Evolutionary conservation across 2,888 invertebrate species (phyloP).

Genomic region (Unio delphinus): DNA sequence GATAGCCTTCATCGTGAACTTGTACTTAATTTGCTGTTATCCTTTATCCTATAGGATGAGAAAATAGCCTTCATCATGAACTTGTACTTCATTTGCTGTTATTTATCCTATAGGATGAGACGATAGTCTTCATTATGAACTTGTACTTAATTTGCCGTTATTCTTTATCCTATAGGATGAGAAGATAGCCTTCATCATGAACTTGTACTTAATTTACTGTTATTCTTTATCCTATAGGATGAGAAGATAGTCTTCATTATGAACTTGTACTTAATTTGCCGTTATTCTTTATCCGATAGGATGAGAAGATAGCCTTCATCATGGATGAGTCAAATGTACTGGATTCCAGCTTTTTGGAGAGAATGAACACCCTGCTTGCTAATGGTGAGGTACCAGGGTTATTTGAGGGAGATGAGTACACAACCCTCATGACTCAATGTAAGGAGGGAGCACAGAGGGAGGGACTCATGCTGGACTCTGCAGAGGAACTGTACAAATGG

Average conservation of each 20-base stretch:
- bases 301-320: slow-evolving; percentile 99
- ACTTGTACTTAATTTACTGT: no score
- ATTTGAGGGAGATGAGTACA: slow-evolving; percentile 91
- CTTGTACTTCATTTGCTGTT: no score
- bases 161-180: no score
- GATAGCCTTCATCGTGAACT: slow-evolving; percentile 74
- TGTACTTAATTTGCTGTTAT: no score
- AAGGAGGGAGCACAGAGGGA: slow-evolving; percentile 99
- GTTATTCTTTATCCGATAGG: slow-evolving; percentile 74
- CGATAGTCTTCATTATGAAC: slow-evolving; percentile 76
- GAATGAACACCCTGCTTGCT: slow-evolving; percentile 98
- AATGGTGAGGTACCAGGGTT: slow-evolving; percentile 90
- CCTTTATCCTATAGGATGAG: no score
- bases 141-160: no score
- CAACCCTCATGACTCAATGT: slow-evolving; percentile 99
- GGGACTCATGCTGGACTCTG: slow-evolving; percentile 97
- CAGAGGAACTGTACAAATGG: slow-evolving; percentile 99
- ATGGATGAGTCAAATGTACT: slow-evolving; percentile 99
- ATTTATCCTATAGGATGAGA: slow-evolving; percentile 82
- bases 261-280: no score
- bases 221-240: no score
- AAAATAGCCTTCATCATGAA: slow-evolving; percentile 86
- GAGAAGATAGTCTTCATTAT: slow-evolving; percentile 83
- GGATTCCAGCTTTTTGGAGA: slow-evolving; percentile 97
- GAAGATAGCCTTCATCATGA: slow-evolving; percentile 86